A percentile compares a stretch with the other conserved stretches of the same genome.
These are phyloP conservation scores for Motacilla tschutschensis DNA, from an alignment of 2,113 vertebrate genomes.

Conservation along the genomic window DNA sequence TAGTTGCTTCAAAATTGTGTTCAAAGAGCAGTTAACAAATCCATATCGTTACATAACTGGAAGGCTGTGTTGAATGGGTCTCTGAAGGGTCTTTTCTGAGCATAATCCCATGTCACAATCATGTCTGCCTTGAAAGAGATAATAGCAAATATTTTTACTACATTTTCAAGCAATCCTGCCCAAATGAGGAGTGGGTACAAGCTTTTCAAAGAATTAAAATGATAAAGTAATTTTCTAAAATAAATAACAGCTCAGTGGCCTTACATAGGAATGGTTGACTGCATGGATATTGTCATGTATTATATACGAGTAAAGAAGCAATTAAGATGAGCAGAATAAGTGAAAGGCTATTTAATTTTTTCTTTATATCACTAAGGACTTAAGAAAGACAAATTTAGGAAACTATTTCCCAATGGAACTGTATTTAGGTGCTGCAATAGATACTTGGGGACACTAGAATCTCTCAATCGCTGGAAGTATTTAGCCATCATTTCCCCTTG, in stretches of 20 bases:
- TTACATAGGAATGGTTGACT: neutral
- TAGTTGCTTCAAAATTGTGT: neutral
- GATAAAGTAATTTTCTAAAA: neutral
- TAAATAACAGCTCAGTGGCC: neutral
- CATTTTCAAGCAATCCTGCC: neutral
- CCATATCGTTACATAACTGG: neutral
- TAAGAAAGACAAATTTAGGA: neutral
- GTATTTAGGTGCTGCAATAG: neutral
- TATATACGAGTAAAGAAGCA: neutral
- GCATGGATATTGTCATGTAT: neutral
- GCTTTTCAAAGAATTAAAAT: neutral
- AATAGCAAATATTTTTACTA: neutral
- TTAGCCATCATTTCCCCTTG: neutral
- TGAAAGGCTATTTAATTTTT: neutral
- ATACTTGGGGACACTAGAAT: neutral
- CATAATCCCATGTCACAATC: neutral
- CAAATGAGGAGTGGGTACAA: neutral
- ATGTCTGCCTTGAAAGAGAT: neutral
- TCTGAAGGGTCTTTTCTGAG: neutral
- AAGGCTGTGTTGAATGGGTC: neutral
- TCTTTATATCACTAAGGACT: neutral
- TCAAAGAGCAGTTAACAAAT: neutral
- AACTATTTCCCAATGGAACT: neutral
- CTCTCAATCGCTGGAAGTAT: neutral
- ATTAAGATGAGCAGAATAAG: neutral